Evolutionary conservation across 1,140 invertebrate species (phyloP).

Genomic region (Hycleus cichorii): DNA sequence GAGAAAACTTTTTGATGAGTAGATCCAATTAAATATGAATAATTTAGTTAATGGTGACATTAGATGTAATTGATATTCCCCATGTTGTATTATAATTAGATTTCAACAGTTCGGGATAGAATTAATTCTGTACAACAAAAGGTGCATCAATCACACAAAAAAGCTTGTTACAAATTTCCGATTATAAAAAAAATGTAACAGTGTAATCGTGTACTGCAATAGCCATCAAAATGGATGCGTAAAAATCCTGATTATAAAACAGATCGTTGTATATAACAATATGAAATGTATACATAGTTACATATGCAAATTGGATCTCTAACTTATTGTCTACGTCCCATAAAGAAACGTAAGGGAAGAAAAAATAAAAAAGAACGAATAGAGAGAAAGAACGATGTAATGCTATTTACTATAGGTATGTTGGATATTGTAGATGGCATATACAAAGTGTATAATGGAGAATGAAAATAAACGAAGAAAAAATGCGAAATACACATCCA

Average conservation of each 20-base stretch:
- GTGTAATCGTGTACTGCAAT: no score
- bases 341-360: constrained; percentile 22
- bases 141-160: no score
- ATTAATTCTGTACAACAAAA: not conserved
- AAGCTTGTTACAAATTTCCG: no score
- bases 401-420: constrained; percentile 8
- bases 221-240: no score
- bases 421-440: no score
- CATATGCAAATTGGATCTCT: constrained; percentile 35
- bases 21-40: constrained; percentile 40
- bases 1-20: constrained; percentile 37
- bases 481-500: no score
- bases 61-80: constrained; percentile 39
- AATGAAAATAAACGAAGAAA: no score
- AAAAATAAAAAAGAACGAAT: no score
- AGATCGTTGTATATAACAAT: constrained; percentile 18
- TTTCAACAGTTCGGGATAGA: constrained; percentile 17
- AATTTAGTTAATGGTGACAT: constrained; percentile 40
- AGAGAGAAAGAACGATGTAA: constrained; percentile 2
- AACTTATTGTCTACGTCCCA: constrained; percentile 34
- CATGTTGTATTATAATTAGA: constrained; percentile 33
- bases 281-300: constrained; percentile 31
- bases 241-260: no score
- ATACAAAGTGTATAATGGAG: no score
- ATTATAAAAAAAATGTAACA: no score